Percentiles rank a stretch among this genome's conserved stretches.
These are phyloP conservation scores for Dicranocentrus wangi DNA, from an alignment of 2,888 invertebrate genomes.

Conservation along the genomic window DNA sequence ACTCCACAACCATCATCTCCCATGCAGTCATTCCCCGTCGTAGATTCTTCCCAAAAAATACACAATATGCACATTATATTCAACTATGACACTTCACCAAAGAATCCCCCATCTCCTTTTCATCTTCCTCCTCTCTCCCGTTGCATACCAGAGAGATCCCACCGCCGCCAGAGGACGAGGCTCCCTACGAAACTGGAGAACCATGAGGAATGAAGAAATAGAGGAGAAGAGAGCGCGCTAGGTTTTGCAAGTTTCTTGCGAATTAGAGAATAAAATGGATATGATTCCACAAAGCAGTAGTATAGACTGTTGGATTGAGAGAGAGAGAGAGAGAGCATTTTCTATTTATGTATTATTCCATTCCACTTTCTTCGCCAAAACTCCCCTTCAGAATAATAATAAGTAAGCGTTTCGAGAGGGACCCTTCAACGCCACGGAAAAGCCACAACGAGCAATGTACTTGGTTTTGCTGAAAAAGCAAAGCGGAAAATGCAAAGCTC, in stretches of 20 bases:
- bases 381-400: slow-evolving; percentile 15
- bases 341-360: not conserved
- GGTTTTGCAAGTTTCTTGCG: not conserved
- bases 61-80: too few relatives aligned
- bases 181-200: too few relatives aligned
- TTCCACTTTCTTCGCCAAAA: not conserved
- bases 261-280: not conserved
- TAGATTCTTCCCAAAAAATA: too few relatives aligned
- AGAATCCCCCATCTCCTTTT: too few relatives aligned
- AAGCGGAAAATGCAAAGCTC: slow-evolving; percentile 17
- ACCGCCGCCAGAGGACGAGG: too few relatives aligned
- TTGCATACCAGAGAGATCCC: too few relatives aligned
- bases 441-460: slow-evolving; percentile 1
- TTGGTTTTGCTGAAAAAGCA: slow-evolving; percentile 26
- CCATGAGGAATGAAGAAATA: too few relatives aligned
- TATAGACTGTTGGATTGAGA: not conserved
- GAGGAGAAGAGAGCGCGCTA: too few relatives aligned
- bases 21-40: too few relatives aligned
- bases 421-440: slow-evolving; percentile 31
- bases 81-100: too few relatives aligned
- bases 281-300: not conserved
- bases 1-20: too few relatives aligned
- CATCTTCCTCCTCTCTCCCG: too few relatives aligned
- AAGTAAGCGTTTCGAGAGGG: slow-evolving; percentile 23
- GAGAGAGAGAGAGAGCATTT: not conserved